phyloP scores from a whole-genome alignment of 1,140 invertebrate genomes.

The Diachasmimorpha longicaudata region DNA sequence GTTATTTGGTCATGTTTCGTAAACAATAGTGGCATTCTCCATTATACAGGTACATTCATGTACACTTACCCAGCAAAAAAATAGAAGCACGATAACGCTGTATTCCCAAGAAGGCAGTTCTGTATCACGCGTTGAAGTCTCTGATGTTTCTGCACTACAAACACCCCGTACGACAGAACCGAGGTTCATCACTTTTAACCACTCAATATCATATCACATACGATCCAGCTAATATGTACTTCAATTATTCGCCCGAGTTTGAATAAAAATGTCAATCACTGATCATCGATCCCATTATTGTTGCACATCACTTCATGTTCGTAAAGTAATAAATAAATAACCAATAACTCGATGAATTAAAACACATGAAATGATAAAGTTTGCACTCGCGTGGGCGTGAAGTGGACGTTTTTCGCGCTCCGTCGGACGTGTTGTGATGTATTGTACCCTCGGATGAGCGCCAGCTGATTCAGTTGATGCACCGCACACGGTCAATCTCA shows the following conservation, averaged over 20 bases:
- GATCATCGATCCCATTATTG: not conserved
- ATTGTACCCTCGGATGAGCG: conserved; percentile 28
- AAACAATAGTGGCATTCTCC: too few species aligned
- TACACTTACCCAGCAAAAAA: not conserved
- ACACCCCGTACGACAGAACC: conserved; percentile 40
- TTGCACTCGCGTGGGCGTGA: conserved; percentile 19
- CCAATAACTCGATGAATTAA: not conserved
- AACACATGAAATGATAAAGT: not conserved
- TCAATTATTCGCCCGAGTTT: not conserved
- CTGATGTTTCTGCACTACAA: conserved; percentile 40
- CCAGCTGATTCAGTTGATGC: conserved; percentile 28
- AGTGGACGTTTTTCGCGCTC: conserved; percentile 20
- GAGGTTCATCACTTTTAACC: conserved; percentile 36
- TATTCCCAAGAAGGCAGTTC: not conserved
- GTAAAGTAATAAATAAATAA: not conserved
- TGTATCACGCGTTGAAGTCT: conserved; percentile 45
- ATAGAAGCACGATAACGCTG: not conserved
- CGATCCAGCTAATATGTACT: not conserved
- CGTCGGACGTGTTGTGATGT: conserved; percentile 23
- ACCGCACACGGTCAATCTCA: conserved; percentile 7
- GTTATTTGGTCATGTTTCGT: too few species aligned
- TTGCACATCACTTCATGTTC: not conserved
- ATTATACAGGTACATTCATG: not conserved
- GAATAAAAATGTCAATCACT: not conserved
- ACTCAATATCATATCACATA: conserved; percentile 34